Conservation (phyloP, 1,140 invertebrate species). For the Condylostylus longicornis region DNA sequence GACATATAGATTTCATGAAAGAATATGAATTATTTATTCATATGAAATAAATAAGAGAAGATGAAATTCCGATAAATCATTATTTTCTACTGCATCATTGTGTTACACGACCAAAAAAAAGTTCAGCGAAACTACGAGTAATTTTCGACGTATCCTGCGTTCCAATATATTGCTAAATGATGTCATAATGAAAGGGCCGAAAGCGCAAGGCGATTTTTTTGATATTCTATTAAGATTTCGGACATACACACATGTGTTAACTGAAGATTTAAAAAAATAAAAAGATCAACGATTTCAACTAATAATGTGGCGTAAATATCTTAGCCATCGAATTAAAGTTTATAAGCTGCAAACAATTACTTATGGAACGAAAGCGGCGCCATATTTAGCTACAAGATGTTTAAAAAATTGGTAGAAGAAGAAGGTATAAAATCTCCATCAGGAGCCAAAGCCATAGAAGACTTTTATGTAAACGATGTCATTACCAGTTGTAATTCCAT, state of each 20-base stretch:
- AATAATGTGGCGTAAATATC: constrained; percentile 24
- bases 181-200: no score
- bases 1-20: constrained; percentile 17
- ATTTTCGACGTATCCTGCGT: no score
- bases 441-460: constrained; percentile 16
- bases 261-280: constrained; percentile 19
- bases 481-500: constrained; percentile 27
- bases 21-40: constrained; percentile 25
- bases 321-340: constrained; percentile 9
- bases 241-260: constrained; percentile 16
- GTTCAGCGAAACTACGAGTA: constrained; percentile 10
- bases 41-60: constrained; percentile 21
- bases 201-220: no score
- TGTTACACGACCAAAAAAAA: constrained; percentile 11
- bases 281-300: constrained; percentile 19
- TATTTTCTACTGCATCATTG: constrained; percentile 21
- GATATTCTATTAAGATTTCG: constrained; percentile 28
- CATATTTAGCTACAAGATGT: constrained; percentile 23
- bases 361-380: constrained; percentile 21
- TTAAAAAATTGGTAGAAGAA: constrained; percentile 19
- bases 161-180: constrained; percentile 9
- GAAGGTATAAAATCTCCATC: constrained; percentile 11
- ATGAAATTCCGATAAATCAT: constrained; percentile 8
- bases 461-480: constrained; percentile 36
- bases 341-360: constrained; percentile 19